Evolutionary conservation across 2,888 invertebrate species (phyloP), one percentile per base, ranked within the genome.

Genomic region (Gortyna flavago): DNA sequence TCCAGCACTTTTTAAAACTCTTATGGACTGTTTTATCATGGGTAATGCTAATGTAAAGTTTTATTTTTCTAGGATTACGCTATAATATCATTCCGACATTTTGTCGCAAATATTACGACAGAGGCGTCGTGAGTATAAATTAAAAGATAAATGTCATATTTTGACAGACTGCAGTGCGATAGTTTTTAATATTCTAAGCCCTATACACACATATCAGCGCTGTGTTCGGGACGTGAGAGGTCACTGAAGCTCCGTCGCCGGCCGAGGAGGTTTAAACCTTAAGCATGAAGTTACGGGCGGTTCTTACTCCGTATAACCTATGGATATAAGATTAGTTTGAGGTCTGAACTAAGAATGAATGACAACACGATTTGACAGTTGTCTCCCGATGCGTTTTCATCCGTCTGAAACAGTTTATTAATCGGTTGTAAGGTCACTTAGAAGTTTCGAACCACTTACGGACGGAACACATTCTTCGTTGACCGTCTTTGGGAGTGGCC

Each of bases 51-150:
- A 64, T 69, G 18, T 77, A 8, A 41, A 51, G n/a, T 79, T 35
- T 32, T 71, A 7, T 57, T 57, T 79, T 78, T 77, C 48, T 77
- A 77, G 69, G 69, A 69, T 48, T 69, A 38, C 65, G 57, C 71
- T 65, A 66, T 79, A 32, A 71, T 51, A 65, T 71, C 57, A 16
- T 65, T 79, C 7, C 66, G 73, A 57, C 64, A 57, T 68, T 80
- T 80, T 73, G 73, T 80, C 80, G n/a, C 67, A 32, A 79, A 79
- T 72, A 79, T 54, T 25, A 62, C 25, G 64, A 70, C 69, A 59
- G 75, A 54, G 62, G 81, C 77, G 82, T 81, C 72, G 72, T 77
- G 82, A 81, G 77, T 68, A 77, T 77, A 16, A 29, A 48, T 11
- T 62, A 38, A 25, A 21, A 18, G 29, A 57, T 38, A 16, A 7